Conservation (phyloP, 2,797 vertebrate genomes). For the Bucorvus abyssinicus region DNA sequence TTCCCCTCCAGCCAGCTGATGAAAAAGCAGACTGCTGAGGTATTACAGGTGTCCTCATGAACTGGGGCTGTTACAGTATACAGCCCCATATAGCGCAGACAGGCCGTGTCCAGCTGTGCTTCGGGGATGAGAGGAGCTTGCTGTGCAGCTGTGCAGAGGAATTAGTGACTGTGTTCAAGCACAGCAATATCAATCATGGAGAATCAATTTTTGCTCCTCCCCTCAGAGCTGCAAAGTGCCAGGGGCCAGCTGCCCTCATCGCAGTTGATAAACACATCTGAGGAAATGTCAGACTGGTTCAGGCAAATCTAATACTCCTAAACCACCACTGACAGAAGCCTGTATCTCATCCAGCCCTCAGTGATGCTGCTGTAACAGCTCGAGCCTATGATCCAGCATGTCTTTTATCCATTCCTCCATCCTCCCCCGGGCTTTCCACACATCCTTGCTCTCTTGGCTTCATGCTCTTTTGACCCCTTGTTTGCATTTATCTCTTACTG, state of each 20-base stretch:
- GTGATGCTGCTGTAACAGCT: neutral
- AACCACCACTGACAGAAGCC: neutral
- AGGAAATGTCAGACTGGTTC: neutral
- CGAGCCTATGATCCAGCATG: neutral
- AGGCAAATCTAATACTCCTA: neutral
- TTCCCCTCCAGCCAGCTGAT: neutral
- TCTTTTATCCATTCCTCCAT: conserved; percentile 29
- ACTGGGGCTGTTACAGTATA: neutral
- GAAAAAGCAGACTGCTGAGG: neutral
- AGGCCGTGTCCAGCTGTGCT: neutral
- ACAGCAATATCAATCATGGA: neutral
- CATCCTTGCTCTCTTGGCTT: conserved; percentile 3
- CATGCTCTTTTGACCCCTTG: neutral
- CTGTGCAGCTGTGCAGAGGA: neutral
- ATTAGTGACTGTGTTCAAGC: neutral
- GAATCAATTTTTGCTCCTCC: conserved; percentile 29
- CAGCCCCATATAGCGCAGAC: neutral
- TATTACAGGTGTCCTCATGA: neutral
- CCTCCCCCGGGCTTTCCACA: neutral
- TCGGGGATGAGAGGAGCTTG: neutral
- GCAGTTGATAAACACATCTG: conserved; percentile 2
- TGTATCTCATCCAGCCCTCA: neutral
- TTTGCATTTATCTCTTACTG: conserved; percentile 27
- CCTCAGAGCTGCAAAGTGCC: neutral
- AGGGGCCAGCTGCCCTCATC: neutral